Percentiles rank a stretch among this genome's conserved stretches.
These are phyloP conservation scores for Papilio aristodemus DNA, from an alignment of 1,140 invertebrate genomes.

Conservation along the genomic window DNA sequence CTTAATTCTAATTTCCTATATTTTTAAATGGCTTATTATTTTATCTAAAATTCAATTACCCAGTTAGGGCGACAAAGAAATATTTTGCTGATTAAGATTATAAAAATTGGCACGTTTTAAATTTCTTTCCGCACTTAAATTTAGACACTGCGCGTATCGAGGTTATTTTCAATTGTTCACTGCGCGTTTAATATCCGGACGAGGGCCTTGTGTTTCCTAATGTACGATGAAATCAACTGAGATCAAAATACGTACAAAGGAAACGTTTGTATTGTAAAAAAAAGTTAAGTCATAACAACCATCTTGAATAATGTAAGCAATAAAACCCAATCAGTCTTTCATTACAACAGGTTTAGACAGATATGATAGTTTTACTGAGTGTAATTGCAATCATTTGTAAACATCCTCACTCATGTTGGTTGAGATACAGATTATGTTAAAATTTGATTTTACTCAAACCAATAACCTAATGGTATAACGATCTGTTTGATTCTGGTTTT, in stretches of 20 bases:
- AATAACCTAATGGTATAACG: too few relatives aligned
- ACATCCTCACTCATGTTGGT: not conserved
- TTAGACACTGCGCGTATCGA: constrained; percentile 5
- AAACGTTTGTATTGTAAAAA: not conserved
- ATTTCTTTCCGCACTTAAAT: not conserved
- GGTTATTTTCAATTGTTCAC: constrained; percentile 17
- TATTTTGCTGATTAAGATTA: not conserved
- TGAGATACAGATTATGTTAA: not conserved
- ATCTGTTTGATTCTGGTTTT: too few relatives aligned
- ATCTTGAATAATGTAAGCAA: not conserved
- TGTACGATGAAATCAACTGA: constrained; percentile 9
- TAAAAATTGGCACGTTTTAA: not conserved
- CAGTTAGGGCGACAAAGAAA: not conserved
- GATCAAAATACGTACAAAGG: not conserved
- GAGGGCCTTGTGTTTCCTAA: not conserved
- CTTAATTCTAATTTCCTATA: not conserved
- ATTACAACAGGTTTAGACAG: constrained; percentile 6
- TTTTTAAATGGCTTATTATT: not conserved
- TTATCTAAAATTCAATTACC: not conserved
- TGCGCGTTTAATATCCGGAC: not conserved
- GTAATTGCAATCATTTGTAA: constrained; percentile 6
- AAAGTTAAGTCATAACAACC: constrained; percentile 1
- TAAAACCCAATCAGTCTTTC: not conserved
- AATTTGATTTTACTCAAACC: too few relatives aligned
- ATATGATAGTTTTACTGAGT: not conserved